Conservation (phyloP, 92 coral and sea anemone genomes). For the Chrysogorgia sp. region DNA sequence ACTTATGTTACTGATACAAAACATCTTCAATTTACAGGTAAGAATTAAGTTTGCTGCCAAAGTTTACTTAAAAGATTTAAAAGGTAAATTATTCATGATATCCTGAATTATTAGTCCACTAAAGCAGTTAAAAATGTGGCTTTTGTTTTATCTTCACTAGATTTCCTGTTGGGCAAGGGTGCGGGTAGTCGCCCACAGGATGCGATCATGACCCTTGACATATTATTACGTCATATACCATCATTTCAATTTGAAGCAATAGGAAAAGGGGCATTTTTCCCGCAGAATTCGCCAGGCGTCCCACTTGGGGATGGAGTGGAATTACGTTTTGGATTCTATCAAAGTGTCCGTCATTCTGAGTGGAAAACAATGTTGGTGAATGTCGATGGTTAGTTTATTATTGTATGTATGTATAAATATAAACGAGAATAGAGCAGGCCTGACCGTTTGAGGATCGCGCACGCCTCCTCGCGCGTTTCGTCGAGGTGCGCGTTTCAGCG, state of each 20-base stretch:
- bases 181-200: slow-evolving; percentile 41
- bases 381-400: slow-evolving; percentile 52
- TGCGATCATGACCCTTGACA: slow-evolving; percentile 48
- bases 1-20: background rate
- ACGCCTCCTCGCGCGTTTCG: too few species aligned
- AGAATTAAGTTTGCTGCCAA: slow-evolving; percentile 83
- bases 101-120: background rate
- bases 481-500: too few species aligned
- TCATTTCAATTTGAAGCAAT: slow-evolving; percentile 48
- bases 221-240: slow-evolving; percentile 51
- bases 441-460: too few species aligned
- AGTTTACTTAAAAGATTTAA: slow-evolving; percentile 63
- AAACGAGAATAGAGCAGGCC: background rate
- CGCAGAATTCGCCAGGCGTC: slow-evolving; percentile 29
- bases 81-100: slow-evolving; percentile 28
- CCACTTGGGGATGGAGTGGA: slow-evolving; percentile 60
- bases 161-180: slow-evolving; percentile 39
- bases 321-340: slow-evolving; percentile 56
- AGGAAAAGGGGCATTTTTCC: slow-evolving; percentile 48
- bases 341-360: slow-evolving; percentile 53
- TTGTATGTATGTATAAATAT: background rate
- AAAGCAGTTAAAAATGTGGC: background rate
- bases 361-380: slow-evolving; percentile 58
- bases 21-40: slow-evolving; percentile 48
- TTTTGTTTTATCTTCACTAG: background rate